Evolutionary conservation across 2,113 vertebrate genomes (phyloP).

Genomic region (Himantopus leucocephalus): DNA sequence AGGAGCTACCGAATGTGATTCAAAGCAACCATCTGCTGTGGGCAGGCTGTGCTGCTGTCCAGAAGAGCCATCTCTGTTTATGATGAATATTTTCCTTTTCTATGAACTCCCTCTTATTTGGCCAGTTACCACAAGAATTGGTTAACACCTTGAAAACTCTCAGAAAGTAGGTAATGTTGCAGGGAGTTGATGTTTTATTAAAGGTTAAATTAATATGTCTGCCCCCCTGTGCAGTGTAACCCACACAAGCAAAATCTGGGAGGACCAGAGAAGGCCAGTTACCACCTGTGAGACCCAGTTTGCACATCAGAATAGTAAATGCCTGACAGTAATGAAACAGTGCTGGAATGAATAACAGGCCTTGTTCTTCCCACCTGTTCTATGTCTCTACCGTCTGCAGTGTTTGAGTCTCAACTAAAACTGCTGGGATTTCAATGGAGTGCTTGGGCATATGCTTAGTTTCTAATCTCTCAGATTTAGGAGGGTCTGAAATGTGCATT

Average conservation of each 20-base stretch:
- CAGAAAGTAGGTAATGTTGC: neutral
- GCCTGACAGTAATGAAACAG: neutral
- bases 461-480: neutral
- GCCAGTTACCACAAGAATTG: neutral
- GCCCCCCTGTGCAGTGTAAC: neutral
- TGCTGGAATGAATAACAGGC: neutral
- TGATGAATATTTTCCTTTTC: neutral
- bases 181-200: neutral
- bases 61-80: neutral
- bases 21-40: neutral
- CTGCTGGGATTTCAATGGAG: neutral
- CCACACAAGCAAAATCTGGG: neutral
- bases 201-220: neutral
- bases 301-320: neutral
- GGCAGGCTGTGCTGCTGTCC: neutral
- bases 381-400: rapidly evolving
- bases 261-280: neutral
- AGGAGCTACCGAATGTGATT: neutral
- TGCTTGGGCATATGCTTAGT: neutral
- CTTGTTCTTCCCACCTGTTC: neutral
- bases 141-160: neutral
- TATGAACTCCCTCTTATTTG: neutral
- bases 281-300: neutral
- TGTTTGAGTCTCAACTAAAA: neutral
- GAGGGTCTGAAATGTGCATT: neutral